These are phyloP conservation scores for Sesia bembeciformis DNA, from an alignment of 2,888 invertebrate genomes.

Conservation along the genomic window DNA sequence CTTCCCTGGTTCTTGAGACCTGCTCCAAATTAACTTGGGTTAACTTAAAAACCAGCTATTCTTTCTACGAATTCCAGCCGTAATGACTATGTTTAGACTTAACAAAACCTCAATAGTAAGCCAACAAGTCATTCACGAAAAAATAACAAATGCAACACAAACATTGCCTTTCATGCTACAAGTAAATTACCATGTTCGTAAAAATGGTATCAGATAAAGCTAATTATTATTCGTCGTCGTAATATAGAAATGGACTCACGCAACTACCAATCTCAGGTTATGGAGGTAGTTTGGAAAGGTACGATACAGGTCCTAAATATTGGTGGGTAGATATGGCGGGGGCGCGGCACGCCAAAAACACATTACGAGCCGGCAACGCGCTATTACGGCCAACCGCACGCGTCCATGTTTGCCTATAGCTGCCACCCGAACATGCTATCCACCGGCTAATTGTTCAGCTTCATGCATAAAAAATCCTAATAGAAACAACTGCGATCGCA, in stretches of 20 bases:
- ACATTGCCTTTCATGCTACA: slow-evolving; percentile 45
- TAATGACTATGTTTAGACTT: no score
- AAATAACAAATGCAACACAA: slow-evolving; percentile 31
- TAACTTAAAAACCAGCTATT: no score
- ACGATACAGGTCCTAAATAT: slow-evolving; percentile 52
- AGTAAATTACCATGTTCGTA: slow-evolving; percentile 51
- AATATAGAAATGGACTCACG: slow-evolving; percentile 57
- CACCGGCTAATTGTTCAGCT: slow-evolving; percentile 63
- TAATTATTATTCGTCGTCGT: slow-evolving; percentile 61
- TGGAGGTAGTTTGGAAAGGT: slow-evolving; percentile 53
- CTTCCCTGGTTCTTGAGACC: no score
- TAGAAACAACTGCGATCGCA: slow-evolving; percentile 35
- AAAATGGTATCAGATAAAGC: slow-evolving; percentile 56
- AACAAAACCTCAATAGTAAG: no score
- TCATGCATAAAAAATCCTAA: slow-evolving; percentile 61
- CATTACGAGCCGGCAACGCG: slow-evolving; percentile 60
- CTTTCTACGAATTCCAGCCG: no score
- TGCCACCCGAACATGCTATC: slow-evolving; percentile 62
- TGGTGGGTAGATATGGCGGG: slow-evolving; percentile 55
- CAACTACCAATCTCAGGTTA: slow-evolving; percentile 55
- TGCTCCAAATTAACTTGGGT: no score
- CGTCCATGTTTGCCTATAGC: slow-evolving; percentile 50
- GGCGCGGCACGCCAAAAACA: slow-evolving; percentile 67
- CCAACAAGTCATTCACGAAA: not conserved
- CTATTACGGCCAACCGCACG: slow-evolving; percentile 67